Evolutionary conservation across 2,888 invertebrate genomes (phyloP).

Genomic region (Apodemia mormo): DNA sequence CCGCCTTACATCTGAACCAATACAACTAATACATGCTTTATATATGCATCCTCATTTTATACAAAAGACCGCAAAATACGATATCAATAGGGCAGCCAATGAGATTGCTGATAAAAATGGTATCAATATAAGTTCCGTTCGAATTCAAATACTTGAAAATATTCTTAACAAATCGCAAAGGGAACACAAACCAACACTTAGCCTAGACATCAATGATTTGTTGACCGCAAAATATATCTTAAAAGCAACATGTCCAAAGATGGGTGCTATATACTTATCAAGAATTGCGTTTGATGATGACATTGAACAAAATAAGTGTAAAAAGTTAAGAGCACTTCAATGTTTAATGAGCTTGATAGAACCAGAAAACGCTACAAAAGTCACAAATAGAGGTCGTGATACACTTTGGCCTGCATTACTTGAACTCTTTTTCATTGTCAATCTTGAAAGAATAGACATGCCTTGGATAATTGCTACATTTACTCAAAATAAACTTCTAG

Average conservation of each 20-base stretch:
- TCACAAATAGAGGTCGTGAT: slow-evolving; percentile 64
- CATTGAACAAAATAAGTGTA: slow-evolving; percentile 68
- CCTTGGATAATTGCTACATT: slow-evolving; percentile 73
- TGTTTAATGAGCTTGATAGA: slow-evolving; percentile 75
- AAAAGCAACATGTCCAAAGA: slow-evolving; percentile 76
- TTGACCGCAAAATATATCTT: slow-evolving; percentile 75
- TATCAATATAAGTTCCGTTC: slow-evolving; percentile 70
- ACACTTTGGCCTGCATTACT: slow-evolving; percentile 68
- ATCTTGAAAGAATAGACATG: slow-evolving; percentile 70
- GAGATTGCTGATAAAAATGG: slow-evolving; percentile 78
- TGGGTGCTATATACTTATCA: slow-evolving; percentile 76
- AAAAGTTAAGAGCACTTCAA: slow-evolving; percentile 74
- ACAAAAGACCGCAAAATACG: slow-evolving; percentile 64
- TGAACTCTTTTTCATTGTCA: slow-evolving; percentile 65
- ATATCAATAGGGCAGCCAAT: slow-evolving; percentile 71
- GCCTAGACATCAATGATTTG: slow-evolving; percentile 61
- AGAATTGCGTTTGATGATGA: slow-evolving; percentile 75
- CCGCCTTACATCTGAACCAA: slow-evolving; percentile 67
- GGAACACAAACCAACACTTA: slow-evolving; percentile 49
- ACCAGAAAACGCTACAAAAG: slow-evolving; percentile 69
- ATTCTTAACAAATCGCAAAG: slow-evolving; percentile 59
- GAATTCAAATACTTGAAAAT: slow-evolving; percentile 74
- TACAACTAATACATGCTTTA: slow-evolving; percentile 69
- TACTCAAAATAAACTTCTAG: slow-evolving; percentile 64
- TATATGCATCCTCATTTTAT: slow-evolving; percentile 71